A percentile compares a stretch with the other conserved stretches of the same genome.
Evolutionary conservation across 2,888 invertebrate genomes (phyloP).

Genomic region (Nomada lathburiana): DNA sequence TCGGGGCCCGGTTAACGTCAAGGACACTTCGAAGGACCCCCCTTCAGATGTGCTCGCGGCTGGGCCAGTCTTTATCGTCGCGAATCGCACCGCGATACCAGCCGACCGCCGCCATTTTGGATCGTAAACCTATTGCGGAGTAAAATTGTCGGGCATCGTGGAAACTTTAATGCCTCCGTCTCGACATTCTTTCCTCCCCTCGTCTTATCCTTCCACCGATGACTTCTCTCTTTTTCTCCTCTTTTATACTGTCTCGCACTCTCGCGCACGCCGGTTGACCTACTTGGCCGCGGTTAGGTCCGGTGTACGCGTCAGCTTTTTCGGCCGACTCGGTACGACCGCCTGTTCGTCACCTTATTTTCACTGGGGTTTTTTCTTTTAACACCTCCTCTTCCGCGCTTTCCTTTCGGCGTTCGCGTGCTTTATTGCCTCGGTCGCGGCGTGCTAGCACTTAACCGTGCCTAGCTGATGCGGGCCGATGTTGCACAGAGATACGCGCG

Average conservation of each 20-base stretch:
- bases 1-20: slow-evolving; percentile 58
- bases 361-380: slow-evolving; percentile 9
- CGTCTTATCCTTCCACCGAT: slow-evolving; percentile 36
- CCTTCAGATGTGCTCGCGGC: slow-evolving; percentile 46
- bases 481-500: slow-evolving; percentile 1
- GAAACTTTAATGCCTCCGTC: slow-evolving; percentile 56
- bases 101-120: slow-evolving; percentile 75
- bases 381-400: background rate
- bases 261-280: slow-evolving; percentile 71
- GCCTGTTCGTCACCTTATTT: slow-evolving; percentile 19
- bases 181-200: slow-evolving; percentile 62
- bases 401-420: slow-evolving; percentile 5
- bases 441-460: slow-evolving; percentile 11
- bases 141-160: slow-evolving; percentile 56
- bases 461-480: slow-evolving; percentile 45
- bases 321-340: slow-evolving; percentile 39
- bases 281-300: slow-evolving; percentile 68
- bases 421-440: background rate
- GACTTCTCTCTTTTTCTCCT: slow-evolving; percentile 43
- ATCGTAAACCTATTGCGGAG: slow-evolving; percentile 53
- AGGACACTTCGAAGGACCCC: slow-evolving; percentile 46
- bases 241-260: slow-evolving; percentile 67
- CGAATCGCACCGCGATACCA: slow-evolving; percentile 59
- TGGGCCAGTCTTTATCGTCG: slow-evolving; percentile 53
- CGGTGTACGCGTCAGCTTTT: slow-evolving; percentile 68